Percentiles rank a stretch among this genome's conserved stretches.
Evolutionary conservation across 2,113 vertebrate genomes (phyloP).

Genomic region (Channa maculata): DNA sequence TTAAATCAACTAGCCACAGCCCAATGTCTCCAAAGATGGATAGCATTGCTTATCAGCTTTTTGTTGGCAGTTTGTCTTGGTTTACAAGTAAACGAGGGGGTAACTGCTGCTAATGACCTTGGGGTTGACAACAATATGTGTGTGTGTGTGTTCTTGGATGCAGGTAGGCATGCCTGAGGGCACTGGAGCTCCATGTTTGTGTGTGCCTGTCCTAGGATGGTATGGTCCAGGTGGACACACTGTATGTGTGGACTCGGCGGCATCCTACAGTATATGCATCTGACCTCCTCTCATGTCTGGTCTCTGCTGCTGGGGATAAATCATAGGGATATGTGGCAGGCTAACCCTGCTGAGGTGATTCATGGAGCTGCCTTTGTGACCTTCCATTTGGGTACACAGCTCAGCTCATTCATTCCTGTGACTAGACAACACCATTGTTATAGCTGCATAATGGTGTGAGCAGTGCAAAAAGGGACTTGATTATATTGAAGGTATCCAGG

Average conservation of each 20-base stretch:
- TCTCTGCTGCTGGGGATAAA: slow-evolving; percentile 74
- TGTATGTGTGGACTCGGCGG: slow-evolving; percentile 19
- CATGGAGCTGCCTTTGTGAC: slow-evolving; percentile 77
- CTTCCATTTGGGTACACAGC: slow-evolving; percentile 75
- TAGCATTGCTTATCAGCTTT: slow-evolving; percentile 67
- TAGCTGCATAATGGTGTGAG: neutral
- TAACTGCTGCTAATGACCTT: slow-evolving; percentile 75
- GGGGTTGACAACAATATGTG: slow-evolving; percentile 2
- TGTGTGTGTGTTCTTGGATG: neutral
- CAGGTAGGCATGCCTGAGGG: neutral
- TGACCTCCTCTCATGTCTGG: slow-evolving; percentile 65
- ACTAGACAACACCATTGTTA: slow-evolving; percentile 11
- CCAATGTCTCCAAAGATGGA: slow-evolving; percentile 67
- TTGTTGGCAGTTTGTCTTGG: slow-evolving; percentile 80
- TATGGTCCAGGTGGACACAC: slow-evolving; percentile 22
- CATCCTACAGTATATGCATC: slow-evolving; percentile 44
- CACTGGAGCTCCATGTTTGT: neutral
- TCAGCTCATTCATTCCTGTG: slow-evolving; percentile 54
- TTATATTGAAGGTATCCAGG: too few species aligned
- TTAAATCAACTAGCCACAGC: slow-evolving; percentile 58
- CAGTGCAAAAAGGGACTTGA: neutral
- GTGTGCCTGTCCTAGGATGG: neutral
- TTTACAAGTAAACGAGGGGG: slow-evolving; percentile 53
- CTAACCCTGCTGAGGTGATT: slow-evolving; percentile 75
- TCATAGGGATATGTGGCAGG: slow-evolving; percentile 64